Percentiles rank a stretch among this genome's conserved stretches.
Conservation (phyloP, 2,888 invertebrate species). For the Thecocarcelia acutangulata region DNA sequence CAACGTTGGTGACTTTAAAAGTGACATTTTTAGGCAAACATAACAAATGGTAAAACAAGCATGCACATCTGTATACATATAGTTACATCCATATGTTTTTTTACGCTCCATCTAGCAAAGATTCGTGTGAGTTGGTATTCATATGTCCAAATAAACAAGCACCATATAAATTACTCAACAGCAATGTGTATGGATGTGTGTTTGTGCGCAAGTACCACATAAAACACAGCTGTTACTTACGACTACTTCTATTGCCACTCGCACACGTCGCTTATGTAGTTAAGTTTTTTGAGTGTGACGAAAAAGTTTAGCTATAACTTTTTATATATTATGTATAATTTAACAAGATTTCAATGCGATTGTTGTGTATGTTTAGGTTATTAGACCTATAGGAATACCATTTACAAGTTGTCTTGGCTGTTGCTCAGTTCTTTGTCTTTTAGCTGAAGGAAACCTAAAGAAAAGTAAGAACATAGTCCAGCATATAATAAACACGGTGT, state of each 20-base stretch:
- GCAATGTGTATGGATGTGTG: neutral
- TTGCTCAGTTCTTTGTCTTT: too few species aligned
- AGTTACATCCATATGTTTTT: neutral
- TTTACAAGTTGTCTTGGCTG: too few species aligned
- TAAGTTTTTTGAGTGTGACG: slow-evolving; percentile 30
- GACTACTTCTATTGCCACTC: neutral
- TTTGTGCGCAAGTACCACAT: neutral
- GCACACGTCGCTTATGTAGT: neutral
- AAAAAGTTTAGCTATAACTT: slow-evolving; percentile 30
- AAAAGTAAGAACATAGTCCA: too few species aligned
- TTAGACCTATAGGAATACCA: too few species aligned
- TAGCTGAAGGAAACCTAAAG: too few species aligned
- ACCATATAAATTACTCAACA: slow-evolving; percentile 40
- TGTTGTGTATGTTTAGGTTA: neutral
- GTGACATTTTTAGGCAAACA: slow-evolving; percentile 42
- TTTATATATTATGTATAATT: too few species aligned
- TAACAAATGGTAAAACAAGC: slow-evolving; percentile 31
- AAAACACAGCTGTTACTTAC: slow-evolving; percentile 40
- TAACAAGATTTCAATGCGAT: slow-evolving; percentile 29
- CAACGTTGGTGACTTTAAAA: neutral
- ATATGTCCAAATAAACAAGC: slow-evolving; percentile 7
- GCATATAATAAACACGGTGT: too few species aligned
- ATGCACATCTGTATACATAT: neutral
- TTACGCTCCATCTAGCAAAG: slow-evolving; percentile 24
- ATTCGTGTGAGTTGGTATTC: neutral